Conservation (phyloP, 92 coral and sea anemone genomes). For the Muricea muricata region DNA sequence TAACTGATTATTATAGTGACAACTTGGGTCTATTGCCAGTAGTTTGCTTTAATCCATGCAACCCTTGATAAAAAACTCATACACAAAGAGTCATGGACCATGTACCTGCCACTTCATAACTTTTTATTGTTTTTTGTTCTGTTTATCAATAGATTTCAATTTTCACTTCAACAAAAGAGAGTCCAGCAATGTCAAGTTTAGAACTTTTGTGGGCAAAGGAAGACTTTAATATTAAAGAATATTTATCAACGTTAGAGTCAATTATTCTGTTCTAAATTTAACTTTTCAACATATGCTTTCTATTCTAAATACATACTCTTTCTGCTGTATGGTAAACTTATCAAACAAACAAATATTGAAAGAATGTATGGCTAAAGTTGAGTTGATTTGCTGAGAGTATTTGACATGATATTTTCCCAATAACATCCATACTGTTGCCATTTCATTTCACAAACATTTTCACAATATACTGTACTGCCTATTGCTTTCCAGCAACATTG, state of each 20-base stretch:
- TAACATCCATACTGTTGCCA: no score
- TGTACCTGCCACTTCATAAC: neutral
- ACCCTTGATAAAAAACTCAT: no score
- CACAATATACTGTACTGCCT: neutral
- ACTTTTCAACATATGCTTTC: no score
- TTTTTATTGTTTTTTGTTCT: neutral
- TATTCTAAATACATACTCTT: no score
- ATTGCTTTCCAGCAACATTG: slow-evolving; percentile 58
- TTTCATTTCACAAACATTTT: neutral
- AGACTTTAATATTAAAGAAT: slow-evolving; percentile 68
- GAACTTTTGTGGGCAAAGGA: slow-evolving; percentile 73
- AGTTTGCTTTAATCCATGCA: no score
- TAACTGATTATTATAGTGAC: no score
- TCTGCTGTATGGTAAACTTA: no score
- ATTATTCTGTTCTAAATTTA: neutral
- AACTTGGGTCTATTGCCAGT: no score
- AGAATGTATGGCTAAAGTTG: no score
- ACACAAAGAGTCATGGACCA: neutral
- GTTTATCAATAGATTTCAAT: slow-evolving; percentile 73
- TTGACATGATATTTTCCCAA: no score
- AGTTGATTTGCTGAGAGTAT: no score
- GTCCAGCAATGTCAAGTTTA: slow-evolving; percentile 61
- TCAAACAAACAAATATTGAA: no score
- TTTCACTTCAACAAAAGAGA: slow-evolving; percentile 71
- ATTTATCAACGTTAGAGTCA: slow-evolving; percentile 64